Base-by-base conservation (phyloP, 2,113 vertebrate genomes). In the Xenus cinereus region DNA sequence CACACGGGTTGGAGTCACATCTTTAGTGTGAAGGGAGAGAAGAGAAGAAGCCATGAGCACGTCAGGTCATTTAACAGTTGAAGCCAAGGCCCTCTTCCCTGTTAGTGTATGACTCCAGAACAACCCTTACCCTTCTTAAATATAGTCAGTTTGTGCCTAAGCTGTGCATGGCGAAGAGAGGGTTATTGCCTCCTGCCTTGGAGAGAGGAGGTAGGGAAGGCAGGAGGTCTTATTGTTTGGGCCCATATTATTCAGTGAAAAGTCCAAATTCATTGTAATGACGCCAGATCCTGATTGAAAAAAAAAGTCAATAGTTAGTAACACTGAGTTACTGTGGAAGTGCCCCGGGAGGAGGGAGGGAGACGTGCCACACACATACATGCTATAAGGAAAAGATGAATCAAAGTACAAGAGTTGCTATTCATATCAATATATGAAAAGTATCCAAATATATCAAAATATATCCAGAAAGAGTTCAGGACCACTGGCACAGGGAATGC, bases 191-290 rank as follows among this genome's bases (percentile, higher is more conserved):
- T 85, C 68, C n/a, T 89, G 50, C 35, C 21, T n/a, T 56, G 33
- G 59, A 69, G 11, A 46, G 7, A 41, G 6, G 8, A 88, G 30
- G 7, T 13, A 56, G 12, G n/a, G 7, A 59, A 54, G 12, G 9
- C 11, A 45, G 27, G 17, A 45, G 8, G 3, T 13, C 1, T 4
- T 28, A 2, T 20, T 0, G 0, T 45, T 28, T 33, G 35, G 54
- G 21, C 19, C 12, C 33, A 48, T 5, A 46, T 7, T 22, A 37
- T 14, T 28, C 39, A 76, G 17, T 46, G n/a, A 53, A 62, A 90
- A 79, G 16, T 48, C 23, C n/a, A 30, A 57, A 69, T 68, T 50
- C 5, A 43, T 64, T 71, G 7, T 15, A 84, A 50, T 27, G 14
- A n/a, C 1, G 1, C 7, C 21, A 73, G 59, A 69, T 41, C 33